Percentiles rank a stretch among this genome's conserved stretches.
Evolutionary conservation across 1,140 invertebrate genomes (phyloP).

Genomic region (Heterodera schachtii): DNA sequence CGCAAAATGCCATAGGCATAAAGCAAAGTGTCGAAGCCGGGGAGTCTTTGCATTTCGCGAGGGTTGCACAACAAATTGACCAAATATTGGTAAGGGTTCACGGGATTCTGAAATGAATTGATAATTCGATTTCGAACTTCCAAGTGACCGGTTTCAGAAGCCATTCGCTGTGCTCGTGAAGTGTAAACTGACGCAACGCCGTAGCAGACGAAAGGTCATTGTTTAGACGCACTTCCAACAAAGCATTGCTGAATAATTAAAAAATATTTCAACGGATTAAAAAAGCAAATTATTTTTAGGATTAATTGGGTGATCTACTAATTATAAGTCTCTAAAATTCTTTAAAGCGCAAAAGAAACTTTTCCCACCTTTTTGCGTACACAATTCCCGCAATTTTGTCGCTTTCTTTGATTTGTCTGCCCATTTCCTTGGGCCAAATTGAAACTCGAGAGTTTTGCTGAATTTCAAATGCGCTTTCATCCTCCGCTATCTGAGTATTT

Average conservation of each 20-base stretch:
- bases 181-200: background rate
- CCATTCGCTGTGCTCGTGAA: background rate
- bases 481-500: background rate
- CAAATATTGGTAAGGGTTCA: background rate
- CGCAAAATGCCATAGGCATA: background rate
- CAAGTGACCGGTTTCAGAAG: background rate
- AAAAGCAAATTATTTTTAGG: too few relatives aligned
- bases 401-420: background rate
- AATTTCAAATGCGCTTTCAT: background rate
- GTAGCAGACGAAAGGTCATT: background rate
- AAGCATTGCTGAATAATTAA: background rate
- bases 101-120: background rate
- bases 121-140: background rate
- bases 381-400: background rate
- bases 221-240: background rate
- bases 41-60: background rate
- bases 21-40: constrained; percentile 1
- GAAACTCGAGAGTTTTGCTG: background rate
- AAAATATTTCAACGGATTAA: too few relatives aligned
- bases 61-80: background rate
- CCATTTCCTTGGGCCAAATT: background rate
- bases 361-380: background rate
- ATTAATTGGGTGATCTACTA: too few relatives aligned
- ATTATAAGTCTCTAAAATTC: too few relatives aligned
- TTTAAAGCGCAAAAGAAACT: too few relatives aligned